Conservation (phyloP, 2,888 invertebrate species). For the Andrena bicolor region DNA sequence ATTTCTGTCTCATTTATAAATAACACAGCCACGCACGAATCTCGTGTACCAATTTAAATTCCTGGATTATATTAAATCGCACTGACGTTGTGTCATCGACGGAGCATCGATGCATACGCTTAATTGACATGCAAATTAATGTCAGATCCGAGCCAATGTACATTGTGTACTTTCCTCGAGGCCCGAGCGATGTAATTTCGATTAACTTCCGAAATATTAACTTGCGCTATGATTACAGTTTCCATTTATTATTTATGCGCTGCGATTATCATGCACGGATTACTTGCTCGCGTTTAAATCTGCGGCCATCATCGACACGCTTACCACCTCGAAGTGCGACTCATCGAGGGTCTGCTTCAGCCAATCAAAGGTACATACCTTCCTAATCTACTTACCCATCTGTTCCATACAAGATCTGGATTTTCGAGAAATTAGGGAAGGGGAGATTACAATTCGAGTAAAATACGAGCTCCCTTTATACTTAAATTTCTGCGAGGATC, state of each 20-base stretch:
- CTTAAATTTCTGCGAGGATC: too few species aligned
- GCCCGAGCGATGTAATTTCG: neutral
- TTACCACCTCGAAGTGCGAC: neutral
- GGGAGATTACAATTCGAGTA: too few species aligned
- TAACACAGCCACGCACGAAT: neutral
- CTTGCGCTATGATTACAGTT: neutral
- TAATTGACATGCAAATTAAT: conserved; percentile 42
- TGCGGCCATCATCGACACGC: neutral
- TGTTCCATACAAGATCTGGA: too few species aligned
- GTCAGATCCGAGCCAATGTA: conserved; percentile 12
- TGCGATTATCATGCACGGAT: neutral
- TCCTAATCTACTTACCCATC: too few species aligned
- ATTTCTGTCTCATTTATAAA: conserved; percentile 36
- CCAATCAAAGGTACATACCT: too few species aligned
- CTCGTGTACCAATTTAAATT: conserved; percentile 18
- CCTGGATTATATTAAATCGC: conserved; percentile 23
- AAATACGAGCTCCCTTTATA: too few species aligned
- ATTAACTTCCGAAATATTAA: conserved; percentile 15
- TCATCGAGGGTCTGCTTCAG: too few species aligned
- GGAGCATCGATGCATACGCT: neutral
- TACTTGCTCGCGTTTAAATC: neutral
- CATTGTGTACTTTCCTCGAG: neutral
- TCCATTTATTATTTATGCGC: neutral
- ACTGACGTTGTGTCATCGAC: neutral
- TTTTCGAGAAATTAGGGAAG: too few species aligned